A percentile compares a stretch with the other conserved stretches of the same genome.
These are phyloP conservation scores for Stenchaetothrips biformis DNA, from an alignment of 2,888 invertebrate genomes.

Conservation along the genomic window DNA sequence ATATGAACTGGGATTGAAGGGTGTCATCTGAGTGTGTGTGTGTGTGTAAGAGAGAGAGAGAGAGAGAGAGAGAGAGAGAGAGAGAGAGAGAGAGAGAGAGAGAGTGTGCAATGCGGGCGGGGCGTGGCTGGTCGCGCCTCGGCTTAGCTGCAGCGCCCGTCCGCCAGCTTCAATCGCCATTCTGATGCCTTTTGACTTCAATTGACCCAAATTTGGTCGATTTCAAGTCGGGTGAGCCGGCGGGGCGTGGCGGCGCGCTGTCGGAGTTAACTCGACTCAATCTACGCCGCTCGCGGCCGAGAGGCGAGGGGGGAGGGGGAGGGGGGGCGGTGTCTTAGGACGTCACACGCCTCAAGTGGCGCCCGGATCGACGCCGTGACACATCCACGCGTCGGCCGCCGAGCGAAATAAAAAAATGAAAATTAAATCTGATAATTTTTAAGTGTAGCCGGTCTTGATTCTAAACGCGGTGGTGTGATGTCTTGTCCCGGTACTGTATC, in stretches of 20 bases:
- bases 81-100: no score
- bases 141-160: neutral
- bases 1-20: no score
- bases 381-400: neutral
- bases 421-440: neutral
- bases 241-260: neutral
- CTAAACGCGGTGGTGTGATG: neutral
- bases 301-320: neutral
- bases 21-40: neutral
- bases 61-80: neutral
- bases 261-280: constrained; percentile 21
- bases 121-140: neutral
- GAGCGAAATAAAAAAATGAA: neutral
- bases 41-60: neutral
- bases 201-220: constrained; percentile 24
- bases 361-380: constrained; percentile 13
- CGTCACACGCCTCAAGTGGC: constrained; percentile 22
- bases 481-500: neutral
- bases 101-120: neutral
- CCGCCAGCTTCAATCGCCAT: constrained; percentile 9
- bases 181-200: constrained; percentile 24
- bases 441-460: neutral
- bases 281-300: neutral
- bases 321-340: constrained; percentile 3
- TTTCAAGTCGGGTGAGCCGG: constrained; percentile 22